Percentiles rank a stretch among this genome's conserved stretches.
phyloP scores from a whole-genome alignment of 1,140 invertebrate species.

The Caenorhabditis tropicalis region DNA sequence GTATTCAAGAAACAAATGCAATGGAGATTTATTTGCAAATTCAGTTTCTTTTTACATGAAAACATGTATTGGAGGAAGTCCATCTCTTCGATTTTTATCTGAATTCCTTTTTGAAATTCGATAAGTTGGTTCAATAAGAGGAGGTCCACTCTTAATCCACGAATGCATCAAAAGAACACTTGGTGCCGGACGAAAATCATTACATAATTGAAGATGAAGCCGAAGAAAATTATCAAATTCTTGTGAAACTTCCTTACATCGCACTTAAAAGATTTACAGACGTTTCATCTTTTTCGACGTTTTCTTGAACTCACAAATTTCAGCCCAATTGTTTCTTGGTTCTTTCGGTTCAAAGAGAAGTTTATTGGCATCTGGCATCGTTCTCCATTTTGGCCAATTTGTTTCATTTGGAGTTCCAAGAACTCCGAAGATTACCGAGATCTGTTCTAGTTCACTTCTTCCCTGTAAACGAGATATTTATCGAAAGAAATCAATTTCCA shows the following conservation, averaged over 20 bases:
- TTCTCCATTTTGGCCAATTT: conserved; percentile 88
- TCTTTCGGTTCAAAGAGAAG: conserved; percentile 75
- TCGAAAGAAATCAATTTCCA: conserved; percentile 76
- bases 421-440: conserved; percentile 90
- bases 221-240: background rate
- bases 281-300: background rate
- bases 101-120: background rate
- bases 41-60: background rate
- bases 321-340: conserved; percentile 27
- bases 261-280: background rate
- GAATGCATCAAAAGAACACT: background rate
- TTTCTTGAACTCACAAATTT: background rate
- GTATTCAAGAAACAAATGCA: no score
- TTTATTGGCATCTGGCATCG: conserved; percentile 88
- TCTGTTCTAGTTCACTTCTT: conserved; percentile 93
- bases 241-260: background rate
- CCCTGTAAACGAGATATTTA: conserved; percentile 73
- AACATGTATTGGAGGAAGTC: conserved; percentile 10
- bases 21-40: no score
- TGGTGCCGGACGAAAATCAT: background rate
- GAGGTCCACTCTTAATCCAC: background rate
- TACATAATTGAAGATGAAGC: background rate
- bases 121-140: background rate
- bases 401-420: conserved; percentile 89
- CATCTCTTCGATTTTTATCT: conserved; percentile 1